A percentile compares a stretch with the other conserved stretches of the same genome.
Conservation (phyloP, 2,888 invertebrate species). For the Andrena bucephala region DNA sequence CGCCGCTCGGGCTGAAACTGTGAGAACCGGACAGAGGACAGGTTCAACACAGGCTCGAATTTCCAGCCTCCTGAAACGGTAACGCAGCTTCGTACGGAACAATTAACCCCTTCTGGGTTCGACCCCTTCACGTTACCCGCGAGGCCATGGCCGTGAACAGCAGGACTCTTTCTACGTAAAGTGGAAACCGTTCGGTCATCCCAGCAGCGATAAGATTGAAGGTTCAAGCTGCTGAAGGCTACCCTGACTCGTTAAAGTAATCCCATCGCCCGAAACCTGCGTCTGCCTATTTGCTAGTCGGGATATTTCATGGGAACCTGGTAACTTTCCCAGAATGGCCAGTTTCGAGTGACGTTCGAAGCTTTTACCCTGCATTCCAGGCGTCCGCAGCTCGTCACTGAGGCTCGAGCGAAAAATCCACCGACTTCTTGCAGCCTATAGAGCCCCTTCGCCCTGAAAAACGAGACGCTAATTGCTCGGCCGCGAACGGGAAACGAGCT, state of each 20-base stretch:
- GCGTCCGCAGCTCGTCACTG: not conserved
- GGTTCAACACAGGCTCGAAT: constrained; percentile 24
- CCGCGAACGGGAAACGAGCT: constrained; percentile 13
- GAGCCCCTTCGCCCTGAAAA: constrained; percentile 1
- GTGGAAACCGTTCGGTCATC: not conserved
- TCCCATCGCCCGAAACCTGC: not conserved
- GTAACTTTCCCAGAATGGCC: not conserved
- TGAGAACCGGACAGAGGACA: constrained; percentile 32
- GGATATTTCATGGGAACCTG: not conserved
- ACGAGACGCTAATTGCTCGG: constrained; percentile 36
- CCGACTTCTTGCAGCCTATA: constrained; percentile 4
- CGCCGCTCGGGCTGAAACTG: constrained; percentile 16
- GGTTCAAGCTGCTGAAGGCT: no score
- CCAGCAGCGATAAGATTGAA: not conserved
- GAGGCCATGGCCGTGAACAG: not conserved
- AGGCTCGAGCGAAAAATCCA: constrained; percentile 3
- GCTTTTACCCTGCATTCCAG: constrained; percentile 13
- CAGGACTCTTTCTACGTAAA: not conserved
- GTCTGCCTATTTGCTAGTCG: not conserved
- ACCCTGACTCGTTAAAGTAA: not conserved
- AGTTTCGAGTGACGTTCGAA: not conserved
- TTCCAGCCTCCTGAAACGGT: constrained; percentile 24
- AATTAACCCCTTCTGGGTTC: constrained; percentile 29
- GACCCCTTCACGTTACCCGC: constrained; percentile 9
- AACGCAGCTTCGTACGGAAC: not conserved